Conservation (phyloP, 35 echinoderm and acorn worm species). For the Ptychodera flava region DNA sequence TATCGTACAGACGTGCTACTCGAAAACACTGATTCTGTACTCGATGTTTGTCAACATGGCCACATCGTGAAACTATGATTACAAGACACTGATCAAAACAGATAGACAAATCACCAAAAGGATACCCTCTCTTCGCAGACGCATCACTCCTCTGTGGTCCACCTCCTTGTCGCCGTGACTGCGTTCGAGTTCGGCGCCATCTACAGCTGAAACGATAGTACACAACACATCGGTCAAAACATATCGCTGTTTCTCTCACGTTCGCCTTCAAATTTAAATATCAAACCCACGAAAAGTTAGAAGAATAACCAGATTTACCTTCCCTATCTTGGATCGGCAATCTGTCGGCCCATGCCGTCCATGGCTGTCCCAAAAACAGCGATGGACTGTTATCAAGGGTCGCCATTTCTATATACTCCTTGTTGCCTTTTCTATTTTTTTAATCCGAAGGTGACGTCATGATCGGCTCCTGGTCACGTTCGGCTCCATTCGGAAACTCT, state of each 20-base stretch:
- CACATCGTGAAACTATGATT: background rate
- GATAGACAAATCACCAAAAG: background rate
- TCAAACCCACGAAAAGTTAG: background rate
- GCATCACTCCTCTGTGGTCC: background rate
- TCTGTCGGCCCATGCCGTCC: background rate
- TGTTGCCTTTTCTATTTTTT: slow-evolving; percentile 2
- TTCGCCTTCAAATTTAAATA: background rate
- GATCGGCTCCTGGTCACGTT: background rate
- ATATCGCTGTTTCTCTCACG: background rate
- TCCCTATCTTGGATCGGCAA: background rate
- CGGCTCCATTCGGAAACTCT: background rate
- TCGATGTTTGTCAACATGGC: background rate
- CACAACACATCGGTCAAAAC: background rate
- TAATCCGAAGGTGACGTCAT: background rate
- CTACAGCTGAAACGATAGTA: background rate
- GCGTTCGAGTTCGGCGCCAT: background rate
- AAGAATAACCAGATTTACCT: background rate
- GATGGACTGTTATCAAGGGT: background rate
- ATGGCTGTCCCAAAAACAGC: background rate
- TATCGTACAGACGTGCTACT: no score
- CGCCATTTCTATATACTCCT: background rate
- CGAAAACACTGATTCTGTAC: background rate
- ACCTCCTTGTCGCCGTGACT: background rate
- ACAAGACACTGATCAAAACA: background rate
- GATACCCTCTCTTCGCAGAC: background rate